A percentile compares a stretch with the other conserved stretches of the same genome.
Evolutionary conservation across 2,888 invertebrate species (phyloP).

Genomic region (Hyposoter dolosus): DNA sequence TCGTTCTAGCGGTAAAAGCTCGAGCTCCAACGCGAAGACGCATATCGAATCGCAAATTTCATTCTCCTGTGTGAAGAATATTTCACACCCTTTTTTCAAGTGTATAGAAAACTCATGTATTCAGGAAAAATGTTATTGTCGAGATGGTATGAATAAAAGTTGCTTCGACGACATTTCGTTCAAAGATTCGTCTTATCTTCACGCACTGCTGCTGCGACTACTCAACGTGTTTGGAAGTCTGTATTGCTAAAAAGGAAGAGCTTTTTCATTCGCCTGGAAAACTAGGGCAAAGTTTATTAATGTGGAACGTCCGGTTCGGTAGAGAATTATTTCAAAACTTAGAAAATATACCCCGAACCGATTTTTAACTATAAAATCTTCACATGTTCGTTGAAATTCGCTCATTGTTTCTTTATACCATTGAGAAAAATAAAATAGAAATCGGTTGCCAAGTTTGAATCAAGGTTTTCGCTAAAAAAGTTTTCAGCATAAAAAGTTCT

Average conservation of each 20-base stretch:
- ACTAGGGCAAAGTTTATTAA: neutral
- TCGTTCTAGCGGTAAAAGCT: conserved; percentile 66
- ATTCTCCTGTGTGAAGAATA: conserved; percentile 58
- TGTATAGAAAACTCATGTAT: conserved; percentile 60
- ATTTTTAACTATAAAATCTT: too few relatives aligned
- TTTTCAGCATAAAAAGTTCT: too few relatives aligned
- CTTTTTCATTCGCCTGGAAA: neutral
- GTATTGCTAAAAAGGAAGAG: neutral
- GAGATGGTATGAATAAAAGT: conserved; percentile 64
- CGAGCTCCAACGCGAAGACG: conserved; percentile 51
- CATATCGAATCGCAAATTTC: conserved; percentile 69
- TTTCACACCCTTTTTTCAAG: conserved; percentile 43
- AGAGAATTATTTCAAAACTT: too few relatives aligned
- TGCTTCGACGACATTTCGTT: conserved; percentile 25
- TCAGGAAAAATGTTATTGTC: conserved; percentile 58
- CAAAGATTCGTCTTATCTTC: conserved; percentile 52
- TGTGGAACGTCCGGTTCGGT: too few relatives aligned
- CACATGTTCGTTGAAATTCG: too few relatives aligned
- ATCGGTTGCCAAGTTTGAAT: too few relatives aligned
- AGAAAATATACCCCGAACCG: too few relatives aligned
- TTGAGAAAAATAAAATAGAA: too few relatives aligned
- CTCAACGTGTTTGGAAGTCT: conserved; percentile 34
- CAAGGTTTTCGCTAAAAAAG: too few relatives aligned
- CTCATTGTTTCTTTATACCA: too few relatives aligned
- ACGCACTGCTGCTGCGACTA: conserved; percentile 47